phyloP scores from a whole-genome alignment of 2,888 invertebrate genomes.

The Drosophila pegasa region DNA sequence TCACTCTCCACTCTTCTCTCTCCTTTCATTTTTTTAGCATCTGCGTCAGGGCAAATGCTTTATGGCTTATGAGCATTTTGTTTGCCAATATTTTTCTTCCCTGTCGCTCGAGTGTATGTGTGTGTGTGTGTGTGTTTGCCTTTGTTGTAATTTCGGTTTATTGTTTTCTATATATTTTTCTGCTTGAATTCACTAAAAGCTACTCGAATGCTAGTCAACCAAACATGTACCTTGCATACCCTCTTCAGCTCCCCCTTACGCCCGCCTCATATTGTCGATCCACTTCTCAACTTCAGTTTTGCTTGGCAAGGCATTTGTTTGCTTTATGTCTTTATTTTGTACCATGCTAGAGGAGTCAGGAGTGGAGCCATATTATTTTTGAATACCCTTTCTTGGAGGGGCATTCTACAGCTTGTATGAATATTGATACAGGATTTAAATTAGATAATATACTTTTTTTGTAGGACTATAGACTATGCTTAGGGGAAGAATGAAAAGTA shows the following conservation, averaged over 20 bases:
- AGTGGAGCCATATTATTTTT: constrained; percentile 51
- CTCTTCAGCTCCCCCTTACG: neutral
- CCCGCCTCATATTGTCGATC: neutral
- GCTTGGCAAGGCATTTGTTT: constrained; percentile 66
- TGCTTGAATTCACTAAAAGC: constrained; percentile 80
- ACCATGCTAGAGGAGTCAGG: constrained; percentile 41
- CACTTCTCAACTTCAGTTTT: constrained; percentile 27
- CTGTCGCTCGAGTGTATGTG: constrained; percentile 3
- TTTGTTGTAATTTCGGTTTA: constrained; percentile 74
- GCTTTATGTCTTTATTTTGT: constrained; percentile 78
- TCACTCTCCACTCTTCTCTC: neutral
- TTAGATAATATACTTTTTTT: too few relatives aligned
- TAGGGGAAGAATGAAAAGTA: too few relatives aligned
- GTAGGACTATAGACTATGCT: too few relatives aligned
- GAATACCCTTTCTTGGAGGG: constrained; percentile 24
- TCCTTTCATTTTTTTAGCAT: constrained; percentile 19
- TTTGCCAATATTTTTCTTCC: constrained; percentile 67
- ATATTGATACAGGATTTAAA: too few relatives aligned
- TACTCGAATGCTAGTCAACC: constrained; percentile 73
- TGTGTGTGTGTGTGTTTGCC: constrained; percentile 7
- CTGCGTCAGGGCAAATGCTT: constrained; percentile 42
- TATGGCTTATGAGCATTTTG: constrained; percentile 77
- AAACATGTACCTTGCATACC: constrained; percentile 37
- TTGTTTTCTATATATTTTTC: constrained; percentile 80
- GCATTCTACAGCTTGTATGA: neutral